Evolutionary conservation across 2,113 vertebrate genomes (phyloP).

Genomic region (Indicator maculatus): DNA sequence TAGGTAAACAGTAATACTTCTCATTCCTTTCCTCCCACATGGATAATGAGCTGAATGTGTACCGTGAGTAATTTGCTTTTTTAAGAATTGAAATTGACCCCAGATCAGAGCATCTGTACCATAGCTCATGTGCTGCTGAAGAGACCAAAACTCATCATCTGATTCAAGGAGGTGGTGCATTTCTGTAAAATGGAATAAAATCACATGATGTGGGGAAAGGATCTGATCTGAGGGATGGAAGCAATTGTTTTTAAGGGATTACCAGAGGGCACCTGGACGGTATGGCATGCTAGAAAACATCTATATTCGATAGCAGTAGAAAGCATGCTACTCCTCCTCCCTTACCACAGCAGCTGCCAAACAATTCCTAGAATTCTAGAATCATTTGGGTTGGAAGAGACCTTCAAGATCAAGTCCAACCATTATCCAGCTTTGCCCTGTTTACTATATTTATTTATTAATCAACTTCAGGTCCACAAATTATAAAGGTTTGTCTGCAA

Average conservation of each 20-base stretch:
- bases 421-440: no score
- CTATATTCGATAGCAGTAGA: not conserved
- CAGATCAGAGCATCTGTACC: not conserved
- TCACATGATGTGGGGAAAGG: not conserved
- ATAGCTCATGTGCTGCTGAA: not conserved
- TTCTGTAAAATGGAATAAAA: not conserved
- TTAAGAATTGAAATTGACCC: slow-evolving; percentile 38
- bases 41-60: slow-evolving; percentile 28
- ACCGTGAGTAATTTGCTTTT: slow-evolving; percentile 49
- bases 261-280: not conserved
- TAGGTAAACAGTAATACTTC: slow-evolving; percentile 6
- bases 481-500: not conserved
- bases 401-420: no score
- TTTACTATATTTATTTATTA: not conserved
- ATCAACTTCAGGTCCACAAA: not conserved
- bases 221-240: not conserved
- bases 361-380: not conserved
- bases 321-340: not conserved
- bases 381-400: no score
- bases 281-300: not conserved
- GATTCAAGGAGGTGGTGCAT: not conserved
- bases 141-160: not conserved
- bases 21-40: slow-evolving; percentile 6
- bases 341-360: not conserved
- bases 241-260: not conserved